Evolutionary conservation across 2,113 vertebrate species (phyloP).

Genomic region (Lathamus discolor): DNA sequence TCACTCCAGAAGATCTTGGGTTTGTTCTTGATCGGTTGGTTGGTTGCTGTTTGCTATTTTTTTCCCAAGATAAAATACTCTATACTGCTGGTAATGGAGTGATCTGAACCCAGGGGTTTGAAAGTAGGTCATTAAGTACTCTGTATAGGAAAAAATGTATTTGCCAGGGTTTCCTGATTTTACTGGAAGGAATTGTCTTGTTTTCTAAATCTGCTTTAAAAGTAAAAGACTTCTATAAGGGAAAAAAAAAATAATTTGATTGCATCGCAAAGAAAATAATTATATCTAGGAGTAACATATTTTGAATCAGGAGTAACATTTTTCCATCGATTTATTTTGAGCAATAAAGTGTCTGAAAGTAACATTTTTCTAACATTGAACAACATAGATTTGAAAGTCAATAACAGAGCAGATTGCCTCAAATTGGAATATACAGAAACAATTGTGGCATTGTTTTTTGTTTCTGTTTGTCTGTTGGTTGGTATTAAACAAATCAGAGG

Average conservation of each 20-base stretch:
- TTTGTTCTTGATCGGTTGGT: not conserved
- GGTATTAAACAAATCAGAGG: not conserved
- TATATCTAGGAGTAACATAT: not conserved
- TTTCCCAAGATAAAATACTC: not conserved
- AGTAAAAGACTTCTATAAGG: not conserved
- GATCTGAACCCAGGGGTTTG: not conserved
- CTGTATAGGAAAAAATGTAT: not conserved
- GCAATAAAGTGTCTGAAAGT: conserved; percentile 20
- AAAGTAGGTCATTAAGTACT: conserved; percentile 7
- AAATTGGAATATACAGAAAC: conserved; percentile 51
- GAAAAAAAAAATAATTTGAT: not conserved
- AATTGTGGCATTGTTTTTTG: conserved; percentile 7
- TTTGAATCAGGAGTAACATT: conserved; percentile 36
- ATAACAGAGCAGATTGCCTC: conserved; percentile 56
- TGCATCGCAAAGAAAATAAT: conserved; percentile 27
- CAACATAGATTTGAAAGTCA: conserved; percentile 62
- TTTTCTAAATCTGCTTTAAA: not conserved
- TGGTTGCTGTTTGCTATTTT: not conserved
- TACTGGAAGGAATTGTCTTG: not conserved
- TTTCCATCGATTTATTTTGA: conserved; percentile 34
- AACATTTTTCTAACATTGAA: conserved; percentile 33
- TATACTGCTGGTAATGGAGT: not conserved
- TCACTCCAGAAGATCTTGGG: not conserved
- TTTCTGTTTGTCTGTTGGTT: conserved; percentile 12
- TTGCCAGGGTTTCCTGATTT: not conserved